Conservation (phyloP, 2,888 invertebrate genomes). For the Drosophila nigricruria region DNA sequence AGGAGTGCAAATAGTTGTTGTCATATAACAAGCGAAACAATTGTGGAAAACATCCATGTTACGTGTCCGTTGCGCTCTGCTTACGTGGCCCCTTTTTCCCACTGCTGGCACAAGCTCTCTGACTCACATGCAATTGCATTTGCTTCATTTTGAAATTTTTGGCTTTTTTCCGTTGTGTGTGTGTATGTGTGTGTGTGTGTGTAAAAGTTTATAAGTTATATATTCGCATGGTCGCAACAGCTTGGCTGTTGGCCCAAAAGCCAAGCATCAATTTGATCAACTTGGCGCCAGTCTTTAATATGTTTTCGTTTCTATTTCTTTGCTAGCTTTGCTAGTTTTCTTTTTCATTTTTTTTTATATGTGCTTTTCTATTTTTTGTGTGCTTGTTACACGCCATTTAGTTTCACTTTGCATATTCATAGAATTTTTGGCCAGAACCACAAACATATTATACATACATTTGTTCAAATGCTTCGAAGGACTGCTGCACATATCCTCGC, state of each 20-base stretch:
- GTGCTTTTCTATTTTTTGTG: conserved; percentile 26
- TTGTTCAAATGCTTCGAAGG: conserved; percentile 46
- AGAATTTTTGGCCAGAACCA: conserved; percentile 47
- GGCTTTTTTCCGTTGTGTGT: conserved; percentile 10
- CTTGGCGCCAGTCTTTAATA: conserved; percentile 77
- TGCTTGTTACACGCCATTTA: conserved; percentile 75
- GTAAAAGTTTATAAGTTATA: conserved; percentile 63
- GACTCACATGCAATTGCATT: conserved; percentile 60
- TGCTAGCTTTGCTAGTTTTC: conserved; percentile 4
- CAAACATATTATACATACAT: conserved; percentile 43
- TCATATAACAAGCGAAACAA: conserved; percentile 48
- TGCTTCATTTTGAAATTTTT: conserved; percentile 37
- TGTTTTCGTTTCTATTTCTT: conserved; percentile 50
- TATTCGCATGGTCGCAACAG: conserved; percentile 31
- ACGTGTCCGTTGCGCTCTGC: conserved; percentile 73
- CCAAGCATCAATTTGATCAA: conserved; percentile 77
- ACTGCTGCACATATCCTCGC: conserved; percentile 19
- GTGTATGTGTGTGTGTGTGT: conserved; percentile 11
- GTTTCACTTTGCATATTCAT: conserved; percentile 71
- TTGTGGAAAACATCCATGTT: conserved; percentile 53
- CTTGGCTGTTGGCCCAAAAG: conserved; percentile 68
- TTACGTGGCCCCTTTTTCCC: conserved; percentile 42
- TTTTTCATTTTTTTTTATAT: conserved; percentile 4
- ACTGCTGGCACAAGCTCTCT: conserved; percentile 15
- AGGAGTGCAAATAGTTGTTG: conserved; percentile 43